Percentiles rank a stretch among this genome's conserved stretches.
phyloP scores from a whole-genome alignment of 2,113 vertebrate species.

The Esox niger region DNA sequence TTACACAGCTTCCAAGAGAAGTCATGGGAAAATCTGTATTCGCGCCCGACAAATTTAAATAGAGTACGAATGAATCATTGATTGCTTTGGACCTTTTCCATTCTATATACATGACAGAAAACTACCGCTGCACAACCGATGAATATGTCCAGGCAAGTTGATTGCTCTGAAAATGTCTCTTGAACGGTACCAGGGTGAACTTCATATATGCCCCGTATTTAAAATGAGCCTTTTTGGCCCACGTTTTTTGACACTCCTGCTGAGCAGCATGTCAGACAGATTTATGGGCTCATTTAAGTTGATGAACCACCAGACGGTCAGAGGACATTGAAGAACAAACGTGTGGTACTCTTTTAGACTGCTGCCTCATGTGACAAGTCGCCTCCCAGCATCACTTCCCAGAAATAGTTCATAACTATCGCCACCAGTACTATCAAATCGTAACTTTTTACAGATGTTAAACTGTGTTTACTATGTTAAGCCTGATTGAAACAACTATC shows the following conservation, averaged over 20 bases:
- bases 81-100: neutral
- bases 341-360: constrained; percentile 19
- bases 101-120: neutral
- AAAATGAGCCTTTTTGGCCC: constrained; percentile 31
- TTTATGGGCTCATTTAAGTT: constrained; percentile 33
- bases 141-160: constrained; percentile 11
- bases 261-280: constrained; percentile 36
- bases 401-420: neutral
- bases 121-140: neutral
- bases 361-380: constrained; percentile 9
- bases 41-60: neutral
- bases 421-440: too few relatives aligned
- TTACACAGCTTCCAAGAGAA: too few relatives aligned
- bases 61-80: neutral
- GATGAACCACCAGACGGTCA: constrained; percentile 40
- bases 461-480: too few relatives aligned
- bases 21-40: too few relatives aligned
- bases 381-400: neutral
- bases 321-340: constrained; percentile 29
- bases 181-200: neutral
- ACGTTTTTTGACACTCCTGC: constrained; percentile 11
- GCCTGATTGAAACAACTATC: too few relatives aligned
- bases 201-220: constrained; percentile 20
- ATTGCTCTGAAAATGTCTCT: neutral
- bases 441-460: too few relatives aligned